A percentile compares a stretch with the other conserved stretches of the same genome.
phyloP scores from a whole-genome alignment of 2,888 invertebrate genomes.

The Pimpla rufipes region DNA sequence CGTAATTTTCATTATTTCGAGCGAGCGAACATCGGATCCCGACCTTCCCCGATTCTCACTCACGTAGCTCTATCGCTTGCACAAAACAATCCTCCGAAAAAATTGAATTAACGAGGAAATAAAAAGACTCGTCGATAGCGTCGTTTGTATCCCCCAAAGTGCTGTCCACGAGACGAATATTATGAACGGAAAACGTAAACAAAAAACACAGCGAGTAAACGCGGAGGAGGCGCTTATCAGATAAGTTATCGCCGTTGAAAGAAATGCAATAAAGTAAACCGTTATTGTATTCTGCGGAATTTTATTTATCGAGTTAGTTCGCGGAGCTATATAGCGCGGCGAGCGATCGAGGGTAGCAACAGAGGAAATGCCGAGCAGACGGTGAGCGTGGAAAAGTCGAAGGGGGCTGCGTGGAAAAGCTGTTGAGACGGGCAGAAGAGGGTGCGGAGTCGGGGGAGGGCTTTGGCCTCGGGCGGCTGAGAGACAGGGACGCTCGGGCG shows the following conservation, averaged over 20 bases:
- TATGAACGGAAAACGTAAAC: slow-evolving; percentile 10
- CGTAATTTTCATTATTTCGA: no score
- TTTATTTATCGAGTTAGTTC: background rate
- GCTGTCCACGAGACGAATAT: slow-evolving; percentile 13
- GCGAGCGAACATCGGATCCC: background rate
- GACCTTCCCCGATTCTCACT: slow-evolving; percentile 5
- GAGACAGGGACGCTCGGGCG: slow-evolving; percentile 21
- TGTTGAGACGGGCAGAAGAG: slow-evolving; percentile 30
- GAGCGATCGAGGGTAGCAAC: slow-evolving; percentile 27
- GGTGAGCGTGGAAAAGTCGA: slow-evolving; percentile 18
- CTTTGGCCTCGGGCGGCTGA: slow-evolving; percentile 38
- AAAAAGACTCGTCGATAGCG: slow-evolving; percentile 39
- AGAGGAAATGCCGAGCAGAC: background rate
- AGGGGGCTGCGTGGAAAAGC: slow-evolving; percentile 37
- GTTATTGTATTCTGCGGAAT: slow-evolving; percentile 7
- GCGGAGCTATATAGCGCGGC: background rate
- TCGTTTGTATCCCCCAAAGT: slow-evolving; percentile 27
- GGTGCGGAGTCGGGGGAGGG: slow-evolving; percentile 45
- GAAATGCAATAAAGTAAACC: slow-evolving; percentile 25
- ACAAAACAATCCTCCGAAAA: slow-evolving; percentile 21
- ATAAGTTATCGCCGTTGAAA: slow-evolving; percentile 38
- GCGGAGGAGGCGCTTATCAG: slow-evolving; percentile 27
- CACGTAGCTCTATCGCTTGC: slow-evolving; percentile 17
- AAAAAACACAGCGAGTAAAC: slow-evolving; percentile 14
- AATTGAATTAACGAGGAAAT: background rate